Percentiles rank a stretch among this genome's conserved stretches.
Evolutionary conservation across 1,140 invertebrate genomes (phyloP).

Genomic region (Solenopsis fugax): DNA sequence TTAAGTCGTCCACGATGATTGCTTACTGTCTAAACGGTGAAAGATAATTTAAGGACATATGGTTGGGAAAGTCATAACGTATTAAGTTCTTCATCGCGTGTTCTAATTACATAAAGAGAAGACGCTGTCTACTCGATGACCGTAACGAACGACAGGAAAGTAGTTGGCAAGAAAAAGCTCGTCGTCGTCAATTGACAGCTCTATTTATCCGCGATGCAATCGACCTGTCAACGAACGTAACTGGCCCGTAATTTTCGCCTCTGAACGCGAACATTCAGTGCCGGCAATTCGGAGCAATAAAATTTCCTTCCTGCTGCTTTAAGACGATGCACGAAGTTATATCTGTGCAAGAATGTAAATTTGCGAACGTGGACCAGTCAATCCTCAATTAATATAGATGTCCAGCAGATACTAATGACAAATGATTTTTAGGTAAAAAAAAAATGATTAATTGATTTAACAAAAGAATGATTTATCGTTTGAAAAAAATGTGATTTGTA

Average conservation of each 20-base stretch:
- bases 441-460: background rate
- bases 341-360: background rate
- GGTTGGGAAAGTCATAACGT: slow-evolving; percentile 44
- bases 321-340: slow-evolving; percentile 45
- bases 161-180: slow-evolving; percentile 41
- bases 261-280: slow-evolving; percentile 53
- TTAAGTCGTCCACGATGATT: slow-evolving; percentile 25
- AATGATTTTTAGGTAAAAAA: background rate
- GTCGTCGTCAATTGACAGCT: slow-evolving; percentile 47
- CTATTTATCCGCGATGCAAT: slow-evolving; percentile 59
- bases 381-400: slow-evolving; percentile 2
- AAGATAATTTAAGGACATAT: slow-evolving; percentile 35
- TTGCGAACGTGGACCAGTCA: slow-evolving; percentile 8
- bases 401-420: background rate
- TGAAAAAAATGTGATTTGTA: slow-evolving; percentile 8
- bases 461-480: slow-evolving; percentile 19
- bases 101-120: slow-evolving; percentile 45
- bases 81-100: slow-evolving; percentile 41
- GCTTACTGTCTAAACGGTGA: slow-evolving; percentile 18
- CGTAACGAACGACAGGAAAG: slow-evolving; percentile 43
- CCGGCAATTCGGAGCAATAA: slow-evolving; percentile 57
- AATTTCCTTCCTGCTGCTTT: slow-evolving; percentile 41
- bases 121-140: background rate
- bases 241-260: slow-evolving; percentile 58
- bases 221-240: slow-evolving; percentile 55